Conservation (phyloP, 2,888 invertebrate genomes). For the Falcaria lacertinaria region DNA sequence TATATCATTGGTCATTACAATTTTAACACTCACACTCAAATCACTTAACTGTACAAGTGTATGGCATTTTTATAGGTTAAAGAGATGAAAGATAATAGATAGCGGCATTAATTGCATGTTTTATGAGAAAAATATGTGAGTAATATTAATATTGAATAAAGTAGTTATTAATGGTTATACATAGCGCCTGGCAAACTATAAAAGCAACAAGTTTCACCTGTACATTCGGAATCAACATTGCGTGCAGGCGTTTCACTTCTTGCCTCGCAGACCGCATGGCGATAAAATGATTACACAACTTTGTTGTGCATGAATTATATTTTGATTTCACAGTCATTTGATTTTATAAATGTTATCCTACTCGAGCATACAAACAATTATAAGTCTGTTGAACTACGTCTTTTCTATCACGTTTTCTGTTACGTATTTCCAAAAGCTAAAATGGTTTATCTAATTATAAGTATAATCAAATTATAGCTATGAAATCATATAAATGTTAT, state of each 20-base stretch:
- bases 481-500: slow-evolving; percentile 5
- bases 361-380: not conserved
- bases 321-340: slow-evolving; percentile 50
- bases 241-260: slow-evolving; percentile 26
- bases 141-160: too few relatives aligned
- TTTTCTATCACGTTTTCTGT: not conserved
- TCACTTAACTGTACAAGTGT: too few relatives aligned
- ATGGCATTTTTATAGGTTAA: too few relatives aligned
- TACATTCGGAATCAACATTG: slow-evolving; percentile 19
- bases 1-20: too few relatives aligned
- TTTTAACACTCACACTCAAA: too few relatives aligned
- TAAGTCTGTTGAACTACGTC: not conserved
- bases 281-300: slow-evolving; percentile 10
- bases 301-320: slow-evolving; percentile 25
- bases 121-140: too few relatives aligned
- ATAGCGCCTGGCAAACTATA: slow-evolving; percentile 40
- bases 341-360: slow-evolving; percentile 15
- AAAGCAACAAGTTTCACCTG: slow-evolving; percentile 37
- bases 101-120: too few relatives aligned
- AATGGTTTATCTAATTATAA: not conserved
- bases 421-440: not conserved
- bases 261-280: not conserved
- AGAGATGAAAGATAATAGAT: too few relatives aligned
- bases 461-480: too few relatives aligned
- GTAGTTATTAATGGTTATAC: not conserved